phyloP scores from a whole-genome alignment of 2,797 vertebrate genomes.

The Danionella dracula region DNA sequence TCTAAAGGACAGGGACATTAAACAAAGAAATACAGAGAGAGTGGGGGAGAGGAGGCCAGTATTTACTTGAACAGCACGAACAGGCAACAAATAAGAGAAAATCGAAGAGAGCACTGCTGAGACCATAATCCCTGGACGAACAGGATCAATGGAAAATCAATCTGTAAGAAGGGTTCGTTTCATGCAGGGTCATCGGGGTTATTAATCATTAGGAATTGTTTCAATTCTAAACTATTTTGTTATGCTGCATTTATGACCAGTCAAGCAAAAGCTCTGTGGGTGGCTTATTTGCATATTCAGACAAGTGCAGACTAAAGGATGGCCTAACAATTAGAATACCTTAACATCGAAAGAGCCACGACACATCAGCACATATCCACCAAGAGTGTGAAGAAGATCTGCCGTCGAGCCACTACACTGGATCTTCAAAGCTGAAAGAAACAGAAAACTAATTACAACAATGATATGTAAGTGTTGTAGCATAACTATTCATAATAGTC shows the following conservation, averaged over 20 bases:
- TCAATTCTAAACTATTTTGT: not conserved
- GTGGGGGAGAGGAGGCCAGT: slow-evolving; percentile 29
- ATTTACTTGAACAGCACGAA: slow-evolving; percentile 53
- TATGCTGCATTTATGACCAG: slow-evolving; percentile 58
- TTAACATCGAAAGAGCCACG: slow-evolving; percentile 70
- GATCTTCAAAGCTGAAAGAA: slow-evolving; percentile 66
- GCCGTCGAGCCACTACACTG: slow-evolving; percentile 70
- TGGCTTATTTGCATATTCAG: not conserved
- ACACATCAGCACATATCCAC: slow-evolving; percentile 65
- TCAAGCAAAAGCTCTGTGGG: not conserved
- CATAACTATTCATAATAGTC: no score
- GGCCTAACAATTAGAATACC: slow-evolving; percentile 49
- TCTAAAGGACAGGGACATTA: not conserved
- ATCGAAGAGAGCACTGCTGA: slow-evolving; percentile 56
- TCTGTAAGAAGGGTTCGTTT: not conserved
- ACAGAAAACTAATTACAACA: not conserved
- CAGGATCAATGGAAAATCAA: not conserved
- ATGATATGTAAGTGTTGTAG: no score
- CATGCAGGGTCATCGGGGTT: not conserved
- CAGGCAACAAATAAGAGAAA: slow-evolving; percentile 54
- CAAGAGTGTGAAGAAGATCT: slow-evolving; percentile 64
- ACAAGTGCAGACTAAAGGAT: not conserved
- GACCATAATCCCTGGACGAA: slow-evolving; percentile 24
- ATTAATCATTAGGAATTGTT: no score
- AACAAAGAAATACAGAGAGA: not conserved